Base-by-base conservation (phyloP, 2,113 vertebrate genomes). In the Urocynchramus pylzowi region DNA sequence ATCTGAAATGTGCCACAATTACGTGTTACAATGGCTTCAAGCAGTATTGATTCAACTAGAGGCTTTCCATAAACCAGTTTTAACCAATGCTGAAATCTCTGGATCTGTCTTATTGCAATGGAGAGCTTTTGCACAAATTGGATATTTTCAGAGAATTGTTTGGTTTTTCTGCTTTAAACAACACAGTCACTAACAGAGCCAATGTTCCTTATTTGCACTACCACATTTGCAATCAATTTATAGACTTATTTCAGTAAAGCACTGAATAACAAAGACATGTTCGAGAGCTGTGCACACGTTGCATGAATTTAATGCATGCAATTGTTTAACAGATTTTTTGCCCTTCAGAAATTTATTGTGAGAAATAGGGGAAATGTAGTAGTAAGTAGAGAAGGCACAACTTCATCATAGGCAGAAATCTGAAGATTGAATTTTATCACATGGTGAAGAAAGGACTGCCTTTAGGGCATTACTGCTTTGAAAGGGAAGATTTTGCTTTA, bases 251-350 rank as follows among this genome's bases (percentile, higher is more conserved):
- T 79, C 42, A 69, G 67, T 69, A 73, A 69, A 80, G 28, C 33
- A 41, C 7, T 33, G 65, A 94, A 41, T 47, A 68, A 59, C 0
- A 1, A 31, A n/a, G 26, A 35, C 20, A 19, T 7, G 6, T 35
- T 82, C 4, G 16, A 84, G 70, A 87, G 21, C 27, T 42, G 27
- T 35, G 52, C 13, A 10, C 18, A 9, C 4, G 23, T 52, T 78
- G 17, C 2, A 0, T 28, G 22, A 79, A 63, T 33, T 39, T 67
- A 54, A 39, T 28, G 17, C 0, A 0, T 15, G 31, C 27, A 22
- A 28, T 4, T 8, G 12, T 42, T 70, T 70, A 20, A 23, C 24
- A 6, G 0, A 33, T 44, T 83, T 80, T 78, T 81, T 81, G 33
- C 64, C 18, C 18, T 59, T 81, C 47, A 63, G 68, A 78, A 93